Evolutionary conservation across 2,113 vertebrate species (phyloP).

Genomic region (Rana temporaria): DNA sequence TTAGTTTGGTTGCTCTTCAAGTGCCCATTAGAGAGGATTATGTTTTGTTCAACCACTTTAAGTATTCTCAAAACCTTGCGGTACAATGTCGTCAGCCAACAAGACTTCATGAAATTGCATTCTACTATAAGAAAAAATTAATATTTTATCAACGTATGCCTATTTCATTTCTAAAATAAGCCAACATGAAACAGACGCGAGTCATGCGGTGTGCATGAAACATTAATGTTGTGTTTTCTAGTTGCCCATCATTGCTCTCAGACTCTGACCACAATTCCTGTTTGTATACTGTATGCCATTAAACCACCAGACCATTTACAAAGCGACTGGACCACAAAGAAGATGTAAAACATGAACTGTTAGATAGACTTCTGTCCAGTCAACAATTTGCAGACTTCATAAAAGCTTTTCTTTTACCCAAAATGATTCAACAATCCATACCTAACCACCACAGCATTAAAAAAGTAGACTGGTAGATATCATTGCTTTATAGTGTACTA

Average conservation of each 20-base stretch:
- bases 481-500: constrained; percentile 3
- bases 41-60: too few relatives aligned
- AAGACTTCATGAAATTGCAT: too few relatives aligned
- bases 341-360: constrained; percentile 1
- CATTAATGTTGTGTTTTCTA: background rate
- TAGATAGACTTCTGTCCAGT: constrained; percentile 8
- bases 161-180: too few relatives aligned
- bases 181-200: too few relatives aligned
- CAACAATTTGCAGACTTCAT: constrained; percentile 20
- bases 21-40: too few relatives aligned
- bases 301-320: background rate
- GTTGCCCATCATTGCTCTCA: background rate
- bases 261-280: constrained; percentile 11
- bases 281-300: background rate
- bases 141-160: background rate
- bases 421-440: constrained; percentile 45
- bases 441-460: constrained; percentile 49
- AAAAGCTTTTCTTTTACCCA: constrained; percentile 40
- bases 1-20: too few relatives aligned
- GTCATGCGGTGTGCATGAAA: too few relatives aligned
- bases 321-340: constrained; percentile 9
- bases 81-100: too few relatives aligned
- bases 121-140: background rate
- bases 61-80: too few relatives aligned
- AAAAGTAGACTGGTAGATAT: constrained; percentile 13